These are phyloP conservation scores for Archilochus colubris DNA, from an alignment of 2,113 vertebrate species.

Conservation along the genomic window DNA sequence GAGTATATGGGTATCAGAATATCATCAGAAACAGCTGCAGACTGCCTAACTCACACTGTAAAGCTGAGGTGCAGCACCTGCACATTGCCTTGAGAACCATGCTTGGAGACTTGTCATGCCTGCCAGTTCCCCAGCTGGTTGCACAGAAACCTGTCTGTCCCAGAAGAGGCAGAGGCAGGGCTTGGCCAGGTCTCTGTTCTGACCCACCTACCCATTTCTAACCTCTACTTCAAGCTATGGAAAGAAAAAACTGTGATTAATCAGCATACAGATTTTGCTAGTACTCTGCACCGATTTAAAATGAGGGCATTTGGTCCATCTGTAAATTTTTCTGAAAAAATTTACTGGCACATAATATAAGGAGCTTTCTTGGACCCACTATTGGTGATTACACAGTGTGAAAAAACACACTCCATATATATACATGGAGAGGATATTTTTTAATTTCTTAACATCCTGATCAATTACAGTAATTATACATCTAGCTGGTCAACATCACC, in stretches of 20 bases:
- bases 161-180: background rate
- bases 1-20: background rate
- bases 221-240: background rate
- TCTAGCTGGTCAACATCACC: constrained; percentile 36
- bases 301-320: background rate
- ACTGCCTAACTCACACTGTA: background rate
- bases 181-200: background rate
- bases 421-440: background rate
- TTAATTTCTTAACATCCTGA: background rate
- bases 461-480: constrained; percentile 43
- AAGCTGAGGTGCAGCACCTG: background rate
- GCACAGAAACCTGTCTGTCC: background rate
- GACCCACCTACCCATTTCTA: background rate
- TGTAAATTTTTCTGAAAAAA: background rate
- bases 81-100: fast-evolving
- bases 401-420: background rate
- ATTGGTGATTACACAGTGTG: background rate
- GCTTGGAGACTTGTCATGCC: background rate
- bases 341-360: background rate
- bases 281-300: background rate
- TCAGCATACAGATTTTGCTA: background rate
- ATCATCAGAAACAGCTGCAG: background rate
- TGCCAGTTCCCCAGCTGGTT: background rate
- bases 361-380: background rate
- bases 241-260: background rate